Percentiles rank a stretch among this genome's conserved stretches.
Conservation (phyloP, 2,113 vertebrate genomes). For the Stigmatopora nigra region DNA sequence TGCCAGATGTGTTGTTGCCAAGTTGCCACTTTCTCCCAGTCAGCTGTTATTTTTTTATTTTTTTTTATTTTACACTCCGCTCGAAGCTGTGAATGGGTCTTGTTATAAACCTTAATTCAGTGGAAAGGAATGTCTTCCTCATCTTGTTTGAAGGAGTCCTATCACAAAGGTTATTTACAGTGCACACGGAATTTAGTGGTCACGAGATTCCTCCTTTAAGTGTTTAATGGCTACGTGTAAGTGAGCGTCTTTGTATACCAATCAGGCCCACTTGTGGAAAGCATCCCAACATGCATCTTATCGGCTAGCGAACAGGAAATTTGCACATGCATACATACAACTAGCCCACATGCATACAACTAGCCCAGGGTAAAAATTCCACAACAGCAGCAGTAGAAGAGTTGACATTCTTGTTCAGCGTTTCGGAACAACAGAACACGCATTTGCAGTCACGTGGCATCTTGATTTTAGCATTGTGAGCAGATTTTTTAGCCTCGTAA, state of each 20-base stretch:
- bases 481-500: background rate
- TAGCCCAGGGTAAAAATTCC: constrained; percentile 32
- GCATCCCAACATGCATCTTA: constrained; percentile 21
- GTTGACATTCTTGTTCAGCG: constrained; percentile 4
- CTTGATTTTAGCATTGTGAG: background rate
- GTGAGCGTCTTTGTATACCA: constrained; percentile 8
- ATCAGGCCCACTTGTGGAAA: constrained; percentile 20
- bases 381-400: constrained; percentile 12
- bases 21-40: constrained; percentile 47
- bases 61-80: constrained; percentile 10
- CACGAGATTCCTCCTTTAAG: constrained; percentile 10
- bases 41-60: constrained; percentile 38
- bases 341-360: constrained; percentile 26
- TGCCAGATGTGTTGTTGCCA: constrained; percentile 58
- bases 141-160: background rate
- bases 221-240: constrained; percentile 15
- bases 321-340: constrained; percentile 31
- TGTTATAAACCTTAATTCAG: background rate
- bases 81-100: constrained; percentile 2
- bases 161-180: background rate
- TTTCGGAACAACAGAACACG: background rate
- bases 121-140: background rate
- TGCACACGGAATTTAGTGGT: constrained; percentile 5
- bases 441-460: background rate
- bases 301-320: constrained; percentile 3